Base-by-base conservation (phyloP, 2,113 vertebrate species). In the Lepidothrix coronata region DNA sequence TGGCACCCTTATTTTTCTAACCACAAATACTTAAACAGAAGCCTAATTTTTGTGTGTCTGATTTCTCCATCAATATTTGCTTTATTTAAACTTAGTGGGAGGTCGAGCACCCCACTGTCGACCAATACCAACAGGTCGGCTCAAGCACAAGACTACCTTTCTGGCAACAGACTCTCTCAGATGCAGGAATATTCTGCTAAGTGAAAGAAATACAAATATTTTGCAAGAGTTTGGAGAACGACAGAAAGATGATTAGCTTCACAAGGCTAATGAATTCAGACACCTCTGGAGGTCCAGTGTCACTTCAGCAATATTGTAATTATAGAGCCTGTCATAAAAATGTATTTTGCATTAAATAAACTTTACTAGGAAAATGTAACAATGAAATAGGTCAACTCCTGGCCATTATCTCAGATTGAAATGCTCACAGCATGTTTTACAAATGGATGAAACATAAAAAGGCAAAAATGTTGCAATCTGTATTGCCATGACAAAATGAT, bases 11-110 rank as follows among this genome's bases (percentile, higher is more conserved):
- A 85, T 85, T 96, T 79, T 93, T 91, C 51, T 91, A 84, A 84
- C 96, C 96, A 93, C 94, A 94, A 94, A 95, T 96, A 96, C 95
- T 96, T 96, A 92, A 76, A 90, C 92, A 96, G 91, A 96, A 97
- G 86, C 37, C 93, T 71, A 85, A 79, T 95, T 97, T 97, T 85
- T 89, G 62, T 93, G 84, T 44, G 65, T 90, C 71, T 90, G 61
- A 89, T 94, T 96, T 95, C 66, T 97, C 85, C 86, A 94, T 72
- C 88, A 97, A 96, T 97, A 95, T 96, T 95, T 88, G 89, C 87
- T 96, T 95, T 92, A 97, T 87, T 95, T 96, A 94, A 97, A 74
- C 83, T 73, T 35, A 35, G 71, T 91, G 68, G 95, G 93, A 95
- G 91, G 95, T 89, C 82, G 70, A 93, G 57, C 67, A 93, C 81